phyloP scores from a whole-genome alignment of 2,797 vertebrate species.

The Gadopsis bispinosus region DNA sequence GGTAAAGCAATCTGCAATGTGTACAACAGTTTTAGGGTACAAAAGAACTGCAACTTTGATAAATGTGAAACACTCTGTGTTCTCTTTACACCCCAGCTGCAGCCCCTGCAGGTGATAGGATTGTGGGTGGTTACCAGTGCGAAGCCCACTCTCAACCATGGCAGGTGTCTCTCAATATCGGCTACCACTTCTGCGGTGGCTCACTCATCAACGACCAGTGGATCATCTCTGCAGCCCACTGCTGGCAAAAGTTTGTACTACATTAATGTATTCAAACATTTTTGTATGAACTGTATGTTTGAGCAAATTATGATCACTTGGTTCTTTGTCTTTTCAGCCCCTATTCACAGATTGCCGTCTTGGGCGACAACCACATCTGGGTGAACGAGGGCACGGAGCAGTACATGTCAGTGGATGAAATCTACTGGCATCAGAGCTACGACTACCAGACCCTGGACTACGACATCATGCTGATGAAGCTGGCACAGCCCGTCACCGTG shows the following conservation, averaged over 20 bases:
- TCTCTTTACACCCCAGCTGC: conserved; percentile 64
- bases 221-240: conserved; percentile 85
- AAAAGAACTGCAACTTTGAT: not conserved
- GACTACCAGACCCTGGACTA: conserved; percentile 82
- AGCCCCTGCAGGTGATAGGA: conserved; percentile 78
- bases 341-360: conserved; percentile 63
- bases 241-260: conserved; percentile 81
- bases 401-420: conserved; percentile 80
- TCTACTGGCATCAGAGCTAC: conserved; percentile 82
- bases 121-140: conserved; percentile 82
- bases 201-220: conserved; percentile 83
- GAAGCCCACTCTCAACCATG: conserved; percentile 74
- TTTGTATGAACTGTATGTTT: not conserved
- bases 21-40: not conserved
- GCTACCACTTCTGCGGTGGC: conserved; percentile 80
- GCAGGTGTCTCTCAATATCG: conserved; percentile 81
- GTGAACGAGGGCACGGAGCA: conserved; percentile 80
- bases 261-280: not conserved
- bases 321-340: conserved; percentile 63
- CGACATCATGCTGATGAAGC: conserved; percentile 85
- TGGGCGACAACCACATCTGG: conserved; percentile 84
- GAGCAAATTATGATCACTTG: not conserved
- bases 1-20: conserved; percentile 66
- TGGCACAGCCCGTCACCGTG: conserved; percentile 68
- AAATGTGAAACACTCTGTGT: not conserved